Evolutionary conservation across 2,888 invertebrate species (phyloP).

Genomic region (Ormyrus rosae): DNA sequence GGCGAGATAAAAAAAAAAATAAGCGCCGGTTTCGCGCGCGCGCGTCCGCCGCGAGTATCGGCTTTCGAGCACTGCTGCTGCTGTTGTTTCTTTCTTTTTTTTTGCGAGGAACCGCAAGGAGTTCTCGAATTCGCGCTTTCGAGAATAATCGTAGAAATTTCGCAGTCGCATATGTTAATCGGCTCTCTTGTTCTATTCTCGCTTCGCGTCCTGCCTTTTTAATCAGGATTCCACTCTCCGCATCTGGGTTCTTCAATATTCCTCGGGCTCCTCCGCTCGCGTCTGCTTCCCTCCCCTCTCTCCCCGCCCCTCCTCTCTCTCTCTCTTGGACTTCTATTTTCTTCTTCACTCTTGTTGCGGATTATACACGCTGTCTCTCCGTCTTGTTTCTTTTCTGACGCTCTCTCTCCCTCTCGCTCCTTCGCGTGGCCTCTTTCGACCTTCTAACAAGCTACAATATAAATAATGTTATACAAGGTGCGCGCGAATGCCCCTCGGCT

Average conservation of each 20-base stretch:
- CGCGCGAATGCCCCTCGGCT: conserved; percentile 53
- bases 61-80: too few relatives aligned
- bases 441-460: conserved; percentile 68
- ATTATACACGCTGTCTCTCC: conserved; percentile 41
- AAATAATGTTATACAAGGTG: conserved; percentile 65
- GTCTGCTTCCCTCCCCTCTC: background rate
- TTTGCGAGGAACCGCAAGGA: too few relatives aligned
- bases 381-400: conserved; percentile 10
- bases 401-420: conserved; percentile 8
- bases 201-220: conserved; percentile 38
- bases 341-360: conserved; percentile 41
- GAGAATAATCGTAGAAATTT: too few relatives aligned
- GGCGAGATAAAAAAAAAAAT: too few relatives aligned
- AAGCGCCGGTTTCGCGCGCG: too few relatives aligned
- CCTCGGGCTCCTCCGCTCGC: background rate
- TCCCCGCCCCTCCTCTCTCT: conserved; percentile 9
- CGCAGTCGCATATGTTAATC: conserved; percentile 37
- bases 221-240: conserved; percentile 36
- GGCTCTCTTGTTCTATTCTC: conserved; percentile 51
- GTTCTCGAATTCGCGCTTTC: too few relatives aligned
- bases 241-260: background rate
- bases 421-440: conserved; percentile 50
- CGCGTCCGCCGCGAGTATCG: too few relatives aligned
- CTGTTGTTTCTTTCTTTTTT: too few relatives aligned
- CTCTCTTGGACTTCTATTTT: conserved; percentile 16